Conservation (phyloP, 2,888 invertebrate genomes). For the Gastrophysa polygoni region DNA sequence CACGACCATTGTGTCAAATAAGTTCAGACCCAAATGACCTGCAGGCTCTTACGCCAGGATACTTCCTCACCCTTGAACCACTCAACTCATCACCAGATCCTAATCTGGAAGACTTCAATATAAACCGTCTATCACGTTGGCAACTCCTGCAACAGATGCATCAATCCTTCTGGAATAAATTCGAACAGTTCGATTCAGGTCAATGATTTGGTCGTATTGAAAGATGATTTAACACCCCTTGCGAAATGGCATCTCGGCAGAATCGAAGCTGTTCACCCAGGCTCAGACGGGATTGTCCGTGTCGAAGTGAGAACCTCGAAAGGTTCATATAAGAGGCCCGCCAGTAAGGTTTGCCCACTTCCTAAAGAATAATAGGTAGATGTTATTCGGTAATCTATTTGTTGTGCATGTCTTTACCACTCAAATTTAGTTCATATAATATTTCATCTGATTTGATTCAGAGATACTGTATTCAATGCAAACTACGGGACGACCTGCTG, state of each 20-base stretch:
- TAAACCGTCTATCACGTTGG: neutral
- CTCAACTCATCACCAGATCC: constrained; percentile 1
- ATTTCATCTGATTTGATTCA: no score
- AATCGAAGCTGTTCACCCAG: neutral
- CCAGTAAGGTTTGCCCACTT: no score
- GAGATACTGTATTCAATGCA: no score
- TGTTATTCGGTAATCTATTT: no score
- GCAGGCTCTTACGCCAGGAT: neutral
- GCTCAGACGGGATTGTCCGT: neutral
- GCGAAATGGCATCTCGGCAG: neutral
- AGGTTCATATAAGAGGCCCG: no score
- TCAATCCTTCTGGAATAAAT: neutral
- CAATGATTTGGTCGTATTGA: no score
- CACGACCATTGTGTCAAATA: neutral
- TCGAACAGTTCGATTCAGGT: no score
- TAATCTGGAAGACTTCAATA: neutral
- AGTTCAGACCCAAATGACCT: neutral
- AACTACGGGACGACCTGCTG: no score
- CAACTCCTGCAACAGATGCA: neutral
- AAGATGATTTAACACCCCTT: neutral
- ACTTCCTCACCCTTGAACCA: neutral
- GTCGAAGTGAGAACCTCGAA: no score
- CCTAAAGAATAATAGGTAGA: no score
- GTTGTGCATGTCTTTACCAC: no score
- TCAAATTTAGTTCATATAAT: no score